Conservation (phyloP, 2,888 invertebrate species). For the Fragum fragum region DNA sequence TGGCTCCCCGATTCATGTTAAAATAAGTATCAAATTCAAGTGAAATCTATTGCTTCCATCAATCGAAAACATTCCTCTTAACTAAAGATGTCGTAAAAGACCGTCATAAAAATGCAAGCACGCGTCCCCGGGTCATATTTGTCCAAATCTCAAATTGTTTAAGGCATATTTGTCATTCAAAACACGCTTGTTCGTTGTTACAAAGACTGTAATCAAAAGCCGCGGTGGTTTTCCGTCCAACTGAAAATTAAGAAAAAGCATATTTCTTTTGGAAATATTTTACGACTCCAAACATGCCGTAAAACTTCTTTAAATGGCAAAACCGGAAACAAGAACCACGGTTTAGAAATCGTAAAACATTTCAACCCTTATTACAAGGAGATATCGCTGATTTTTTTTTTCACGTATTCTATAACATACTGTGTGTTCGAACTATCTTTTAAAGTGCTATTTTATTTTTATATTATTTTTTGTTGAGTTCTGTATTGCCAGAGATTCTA, state of each 20-base stretch:
- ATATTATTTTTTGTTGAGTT: too few relatives aligned
- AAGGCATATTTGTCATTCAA: slow-evolving; percentile 15
- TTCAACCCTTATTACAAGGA: slow-evolving; percentile 8
- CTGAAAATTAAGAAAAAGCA: slow-evolving; percentile 12
- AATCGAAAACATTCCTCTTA: slow-evolving; percentile 29
- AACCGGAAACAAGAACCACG: slow-evolving; percentile 20
- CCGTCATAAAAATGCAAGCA: slow-evolving; percentile 30
- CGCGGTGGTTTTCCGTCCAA: slow-evolving; percentile 13
- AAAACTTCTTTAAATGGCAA: slow-evolving; percentile 22
- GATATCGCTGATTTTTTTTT: not conserved
- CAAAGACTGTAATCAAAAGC: slow-evolving; percentile 1
- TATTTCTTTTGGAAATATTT: slow-evolving; percentile 20
- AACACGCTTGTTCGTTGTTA: slow-evolving; percentile 15
- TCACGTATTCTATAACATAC: too few relatives aligned
- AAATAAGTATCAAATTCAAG: slow-evolving; percentile 34
- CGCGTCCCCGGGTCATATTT: slow-evolving; percentile 26
- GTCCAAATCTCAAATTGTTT: slow-evolving; percentile 24
- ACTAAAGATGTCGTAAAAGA: slow-evolving; percentile 33
- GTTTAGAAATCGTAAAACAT: slow-evolving; percentile 18
- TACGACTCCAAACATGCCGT: slow-evolving; percentile 24
- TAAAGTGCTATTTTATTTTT: too few relatives aligned
- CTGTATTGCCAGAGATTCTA: too few relatives aligned
- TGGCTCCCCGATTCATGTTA: slow-evolving; percentile 28
- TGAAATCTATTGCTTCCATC: slow-evolving; percentile 28
- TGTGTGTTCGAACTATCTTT: too few relatives aligned